phyloP scores from a whole-genome alignment of 2,113 vertebrate species.

The Nestor notabilis region DNA sequence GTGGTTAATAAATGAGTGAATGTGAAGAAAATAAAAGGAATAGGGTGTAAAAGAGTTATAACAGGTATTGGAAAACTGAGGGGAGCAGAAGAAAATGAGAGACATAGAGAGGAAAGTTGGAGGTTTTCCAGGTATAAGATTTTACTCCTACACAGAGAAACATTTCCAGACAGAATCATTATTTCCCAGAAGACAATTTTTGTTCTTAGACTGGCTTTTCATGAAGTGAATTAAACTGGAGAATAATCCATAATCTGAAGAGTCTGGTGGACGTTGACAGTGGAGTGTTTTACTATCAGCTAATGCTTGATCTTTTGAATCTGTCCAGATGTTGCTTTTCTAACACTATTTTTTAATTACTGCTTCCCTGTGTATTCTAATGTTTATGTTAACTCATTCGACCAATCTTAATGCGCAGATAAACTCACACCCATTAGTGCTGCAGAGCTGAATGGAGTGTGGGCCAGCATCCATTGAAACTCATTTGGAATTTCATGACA shows the following conservation, averaged over 20 bases:
- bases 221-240: not conserved
- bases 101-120: not conserved
- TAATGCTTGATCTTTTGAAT: not conserved
- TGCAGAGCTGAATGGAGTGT: not conserved
- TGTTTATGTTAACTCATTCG: not conserved
- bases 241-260: not conserved
- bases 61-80: not conserved
- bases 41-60: not conserved
- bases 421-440: not conserved
- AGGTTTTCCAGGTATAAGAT: not conserved
- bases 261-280: not conserved
- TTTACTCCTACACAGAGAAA: not conserved
- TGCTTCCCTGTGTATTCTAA: not conserved
- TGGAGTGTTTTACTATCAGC: not conserved
- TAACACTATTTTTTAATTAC: not conserved
- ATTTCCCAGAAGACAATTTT: not conserved
- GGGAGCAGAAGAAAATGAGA: not conserved
- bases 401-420: not conserved
- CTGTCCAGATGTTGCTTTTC: not conserved
- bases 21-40: not conserved
- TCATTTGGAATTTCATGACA: not conserved
- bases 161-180: not conserved
- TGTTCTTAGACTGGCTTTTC: not conserved
- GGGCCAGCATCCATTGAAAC: not conserved
- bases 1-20: not conserved